A percentile compares a stretch with the other conserved stretches of the same genome.
Conservation (phyloP, 2,113 vertebrate species). For the Chloebia gouldiae region DNA sequence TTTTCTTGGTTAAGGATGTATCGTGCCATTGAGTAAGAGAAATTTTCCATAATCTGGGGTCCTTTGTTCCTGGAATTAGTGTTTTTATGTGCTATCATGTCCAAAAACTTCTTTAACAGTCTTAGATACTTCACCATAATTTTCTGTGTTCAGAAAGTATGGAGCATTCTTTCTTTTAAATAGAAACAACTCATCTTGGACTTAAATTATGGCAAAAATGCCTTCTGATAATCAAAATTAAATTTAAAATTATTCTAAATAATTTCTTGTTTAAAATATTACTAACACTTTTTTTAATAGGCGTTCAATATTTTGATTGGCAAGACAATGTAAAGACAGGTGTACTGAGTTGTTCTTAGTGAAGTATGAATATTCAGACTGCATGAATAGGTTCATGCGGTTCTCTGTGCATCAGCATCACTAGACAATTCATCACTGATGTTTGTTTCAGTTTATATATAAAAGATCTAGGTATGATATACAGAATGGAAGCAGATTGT, state of each 20-base stretch:
- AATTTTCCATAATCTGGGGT: accelerated
- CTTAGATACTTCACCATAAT: background rate
- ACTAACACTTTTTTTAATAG: background rate
- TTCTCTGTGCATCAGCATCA: background rate
- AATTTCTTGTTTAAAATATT: background rate
- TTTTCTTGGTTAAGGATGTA: background rate
- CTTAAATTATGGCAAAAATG: background rate
- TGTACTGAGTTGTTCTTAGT: background rate
- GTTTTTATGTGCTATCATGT: background rate
- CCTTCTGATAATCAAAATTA: background rate
- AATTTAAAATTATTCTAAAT: background rate
- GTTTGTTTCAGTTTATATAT: background rate
- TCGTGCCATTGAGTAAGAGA: background rate
- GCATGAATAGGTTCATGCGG: background rate
- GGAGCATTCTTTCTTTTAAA: background rate
- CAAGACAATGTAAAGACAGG: background rate
- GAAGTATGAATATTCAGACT: background rate
- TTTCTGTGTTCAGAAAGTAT: background rate
- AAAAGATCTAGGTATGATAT: background rate
- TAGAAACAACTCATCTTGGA: background rate
- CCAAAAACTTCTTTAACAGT: background rate
- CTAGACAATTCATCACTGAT: background rate
- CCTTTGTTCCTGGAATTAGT: background rate
- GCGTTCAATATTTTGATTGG: background rate
- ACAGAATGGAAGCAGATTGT: background rate